phyloP scores from a whole-genome alignment of 2,797 vertebrate genomes.

The Xyrichtys novacula region DNA sequence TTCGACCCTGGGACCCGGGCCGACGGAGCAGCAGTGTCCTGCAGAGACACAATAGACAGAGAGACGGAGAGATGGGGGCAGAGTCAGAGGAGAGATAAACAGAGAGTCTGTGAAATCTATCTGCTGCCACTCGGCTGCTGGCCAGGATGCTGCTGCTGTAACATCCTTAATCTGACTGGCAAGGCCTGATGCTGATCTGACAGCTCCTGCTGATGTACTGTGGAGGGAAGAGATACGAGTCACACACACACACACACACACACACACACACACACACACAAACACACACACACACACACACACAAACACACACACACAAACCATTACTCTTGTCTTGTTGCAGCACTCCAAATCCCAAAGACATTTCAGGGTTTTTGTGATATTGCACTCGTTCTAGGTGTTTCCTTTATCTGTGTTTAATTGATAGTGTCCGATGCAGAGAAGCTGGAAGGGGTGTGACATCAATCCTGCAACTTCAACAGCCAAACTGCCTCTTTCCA shows the following conservation, averaged over 20 bases:
- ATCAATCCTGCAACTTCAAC: no score
- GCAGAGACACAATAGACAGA: conserved; percentile 56
- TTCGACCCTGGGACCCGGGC: conserved; percentile 49
- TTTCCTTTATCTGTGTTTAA: background rate
- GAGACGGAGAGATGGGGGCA: conserved; percentile 35
- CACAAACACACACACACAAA: background rate
- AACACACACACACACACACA: conserved; percentile 5
- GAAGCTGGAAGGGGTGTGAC: no score
- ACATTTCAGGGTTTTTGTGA: conserved; percentile 7
- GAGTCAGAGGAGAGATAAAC: conserved; percentile 63
- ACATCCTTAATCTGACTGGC: conserved; percentile 81
- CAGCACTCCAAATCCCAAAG: background rate
- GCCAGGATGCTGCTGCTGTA: conserved; percentile 77
- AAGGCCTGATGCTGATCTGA: conserved; percentile 82
- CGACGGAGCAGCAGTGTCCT: conserved; percentile 38
- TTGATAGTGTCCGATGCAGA: background rate
- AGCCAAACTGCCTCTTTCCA: no score
- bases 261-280: background rate
- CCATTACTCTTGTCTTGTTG: conserved; percentile 26
- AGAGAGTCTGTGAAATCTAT: conserved; percentile 71
- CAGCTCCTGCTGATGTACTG: conserved; percentile 74
- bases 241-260: conserved; percentile 28
- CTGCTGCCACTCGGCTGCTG: conserved; percentile 72
- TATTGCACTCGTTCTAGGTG: background rate
- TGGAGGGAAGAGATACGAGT: conserved; percentile 65